Evolutionary conservation across 2,888 invertebrate species (phyloP), one percentile per base, ranked within the genome.

Genomic region (Panorpa germanica): DNA sequence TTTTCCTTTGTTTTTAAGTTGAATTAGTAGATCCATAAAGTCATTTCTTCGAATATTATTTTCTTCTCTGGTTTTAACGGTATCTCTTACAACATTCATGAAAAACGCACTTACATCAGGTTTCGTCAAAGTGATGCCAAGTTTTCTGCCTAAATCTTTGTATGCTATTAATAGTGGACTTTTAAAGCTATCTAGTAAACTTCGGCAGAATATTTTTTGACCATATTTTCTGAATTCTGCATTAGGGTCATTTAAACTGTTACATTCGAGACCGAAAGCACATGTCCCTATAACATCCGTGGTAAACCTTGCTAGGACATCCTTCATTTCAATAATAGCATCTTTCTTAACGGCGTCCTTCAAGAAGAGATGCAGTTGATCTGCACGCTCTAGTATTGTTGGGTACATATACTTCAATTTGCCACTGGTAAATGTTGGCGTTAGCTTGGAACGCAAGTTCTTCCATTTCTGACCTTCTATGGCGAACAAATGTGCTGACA

Each of bases 261-360:
- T 63, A 39, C 64, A 63, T 35, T 66, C 61, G 9, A 69, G 52
- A 12, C 68, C 69, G 42, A 68, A 70, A 8, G 66, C 67, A 32
- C 65, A 61, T 28, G 58, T 62, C 1, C 65, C 66, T 17, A 69
- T 65, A 3, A 68, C 64, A 42, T 68, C 68, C 47, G 68, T 66
- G 2, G 65, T 60, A 41, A 63, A 68, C 38, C 61, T 60, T 4
- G 65, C 65, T 37, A 63, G 57, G 32, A 64, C 55, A 26, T 65
- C 63, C 11, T 62, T 57, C 7, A 34, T 27, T 15, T 35, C 33
- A 11, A 39, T 34, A 2, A 33, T 25, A 12, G 22, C 3, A 24
- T 27, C 16, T 12, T 19, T n/a, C 12, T 18, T 24, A 24, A 32
- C 28, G 2, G 24, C 28, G 2, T 24, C 10, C 5, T 11, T 14